A percentile compares a stretch with the other conserved stretches of the same genome.
Conservation (phyloP, 1,140 invertebrate genomes). For the Drosophila bipectinata region DNA sequence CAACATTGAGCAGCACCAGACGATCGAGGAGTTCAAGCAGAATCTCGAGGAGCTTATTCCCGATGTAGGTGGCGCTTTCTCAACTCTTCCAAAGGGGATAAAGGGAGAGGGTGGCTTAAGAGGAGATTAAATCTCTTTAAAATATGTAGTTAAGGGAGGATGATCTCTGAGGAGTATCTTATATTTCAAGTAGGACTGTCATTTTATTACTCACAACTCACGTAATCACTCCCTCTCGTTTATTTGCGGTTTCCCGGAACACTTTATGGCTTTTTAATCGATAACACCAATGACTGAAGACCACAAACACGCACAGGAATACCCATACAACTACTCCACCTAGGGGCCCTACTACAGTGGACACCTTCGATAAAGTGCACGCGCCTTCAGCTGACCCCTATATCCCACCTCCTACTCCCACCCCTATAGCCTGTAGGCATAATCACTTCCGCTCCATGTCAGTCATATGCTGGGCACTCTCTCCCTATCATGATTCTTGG, state of each 20-base stretch:
- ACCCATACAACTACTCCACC: neutral
- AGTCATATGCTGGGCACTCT: slow-evolving; percentile 29
- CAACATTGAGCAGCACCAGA: slow-evolving; percentile 71
- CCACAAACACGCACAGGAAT: slow-evolving; percentile 38
- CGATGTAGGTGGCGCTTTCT: slow-evolving; percentile 49
- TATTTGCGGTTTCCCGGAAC: slow-evolving; percentile 37
- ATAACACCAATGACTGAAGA: slow-evolving; percentile 42
- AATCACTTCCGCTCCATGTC: slow-evolving; percentile 65
- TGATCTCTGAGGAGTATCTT: neutral
- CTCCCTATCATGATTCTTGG: slow-evolving; percentile 15
- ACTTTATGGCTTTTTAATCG: slow-evolving; percentile 72
- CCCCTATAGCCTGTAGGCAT: too few species aligned
- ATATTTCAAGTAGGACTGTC: neutral
- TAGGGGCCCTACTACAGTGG: slow-evolving; percentile 46
- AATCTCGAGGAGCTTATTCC: slow-evolving; percentile 75
- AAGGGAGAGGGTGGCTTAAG: neutral
- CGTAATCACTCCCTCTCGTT: slow-evolving; percentile 60
- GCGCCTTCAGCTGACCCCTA: slow-evolving; percentile 24
- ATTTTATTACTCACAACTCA: slow-evolving; percentile 62
- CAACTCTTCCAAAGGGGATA: neutral
- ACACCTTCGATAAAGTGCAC: slow-evolving; percentile 58
- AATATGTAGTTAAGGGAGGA: neutral
- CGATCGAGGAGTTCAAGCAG: slow-evolving; percentile 71
- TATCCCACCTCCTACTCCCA: too few species aligned
- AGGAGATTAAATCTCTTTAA: neutral